Conservation (phyloP, 2,797 vertebrate genomes). For the Rallus crepitans region DNA sequence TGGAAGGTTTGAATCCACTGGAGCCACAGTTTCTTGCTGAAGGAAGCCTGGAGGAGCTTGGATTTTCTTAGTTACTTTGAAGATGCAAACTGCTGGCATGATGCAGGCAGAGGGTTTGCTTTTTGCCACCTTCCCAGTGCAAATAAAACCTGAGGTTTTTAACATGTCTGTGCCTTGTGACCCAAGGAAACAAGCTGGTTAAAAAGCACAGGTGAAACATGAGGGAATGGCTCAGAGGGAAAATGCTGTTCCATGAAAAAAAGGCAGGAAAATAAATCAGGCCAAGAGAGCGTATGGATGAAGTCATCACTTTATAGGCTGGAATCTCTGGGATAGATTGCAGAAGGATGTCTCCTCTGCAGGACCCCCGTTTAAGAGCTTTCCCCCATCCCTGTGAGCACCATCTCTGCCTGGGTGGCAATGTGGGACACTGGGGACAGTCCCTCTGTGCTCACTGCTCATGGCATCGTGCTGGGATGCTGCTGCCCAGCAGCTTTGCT, state of each 20-base stretch:
- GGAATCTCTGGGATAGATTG: background rate
- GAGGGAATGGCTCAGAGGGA: background rate
- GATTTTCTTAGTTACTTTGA: background rate
- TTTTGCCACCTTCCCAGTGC: background rate
- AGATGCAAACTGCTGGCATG: background rate
- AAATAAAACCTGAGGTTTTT: background rate
- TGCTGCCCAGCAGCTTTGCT: background rate
- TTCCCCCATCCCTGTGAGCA: background rate
- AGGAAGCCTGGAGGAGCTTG: background rate
- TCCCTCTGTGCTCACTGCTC: too few species aligned
- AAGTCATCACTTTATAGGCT: background rate
- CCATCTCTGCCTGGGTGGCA: background rate
- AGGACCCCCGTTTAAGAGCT: background rate
- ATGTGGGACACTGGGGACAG: background rate
- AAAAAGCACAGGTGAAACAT: background rate
- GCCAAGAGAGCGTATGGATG: background rate
- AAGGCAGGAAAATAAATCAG: background rate
- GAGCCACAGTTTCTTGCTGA: background rate
- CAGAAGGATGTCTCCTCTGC: background rate
- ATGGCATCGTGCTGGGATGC: background rate
- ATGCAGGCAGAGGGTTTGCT: background rate
- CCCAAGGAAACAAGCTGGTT: background rate
- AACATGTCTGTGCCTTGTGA: background rate
- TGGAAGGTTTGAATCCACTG: background rate
- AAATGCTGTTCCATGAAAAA: background rate